phyloP scores from a whole-genome alignment of 2,888 invertebrate genomes.

The Acronicta alni region DNA sequence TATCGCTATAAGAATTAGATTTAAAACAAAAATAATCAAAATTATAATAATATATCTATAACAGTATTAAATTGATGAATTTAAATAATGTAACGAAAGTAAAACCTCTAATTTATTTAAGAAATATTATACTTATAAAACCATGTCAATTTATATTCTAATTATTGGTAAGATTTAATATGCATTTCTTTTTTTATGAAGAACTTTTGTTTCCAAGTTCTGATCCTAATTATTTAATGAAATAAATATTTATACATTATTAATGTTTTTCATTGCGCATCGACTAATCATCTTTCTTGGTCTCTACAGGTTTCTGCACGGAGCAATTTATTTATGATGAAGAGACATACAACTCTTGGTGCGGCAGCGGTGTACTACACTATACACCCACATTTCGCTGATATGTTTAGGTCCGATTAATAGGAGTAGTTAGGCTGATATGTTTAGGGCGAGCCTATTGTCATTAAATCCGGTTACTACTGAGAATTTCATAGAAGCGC shows the following conservation, averaged over 20 bases:
- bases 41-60: not conserved
- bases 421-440: no score
- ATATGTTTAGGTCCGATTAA: no score
- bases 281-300: not conserved
- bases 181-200: constrained; percentile 40
- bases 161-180: constrained; percentile 24
- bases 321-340: no score
- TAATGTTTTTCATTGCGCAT: constrained; percentile 18
- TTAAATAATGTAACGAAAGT: not conserved
- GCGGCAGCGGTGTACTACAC: no score
- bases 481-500: no score
- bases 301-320: not conserved
- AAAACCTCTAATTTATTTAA: no score
- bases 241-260: constrained; percentile 18
- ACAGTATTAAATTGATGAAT: constrained; percentile 23
- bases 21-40: no score
- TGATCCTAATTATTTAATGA: constrained; percentile 12
- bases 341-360: no score
- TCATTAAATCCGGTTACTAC: no score
- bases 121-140: not conserved
- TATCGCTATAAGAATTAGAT: no score
- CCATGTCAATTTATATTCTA: constrained; percentile 38
- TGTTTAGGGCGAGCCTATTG: no score
- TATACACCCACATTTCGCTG: no score
- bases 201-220: not conserved